These are phyloP conservation scores for Hypsopygia costalis DNA, from an alignment of 2,888 invertebrate genomes.

Conservation along the genomic window DNA sequence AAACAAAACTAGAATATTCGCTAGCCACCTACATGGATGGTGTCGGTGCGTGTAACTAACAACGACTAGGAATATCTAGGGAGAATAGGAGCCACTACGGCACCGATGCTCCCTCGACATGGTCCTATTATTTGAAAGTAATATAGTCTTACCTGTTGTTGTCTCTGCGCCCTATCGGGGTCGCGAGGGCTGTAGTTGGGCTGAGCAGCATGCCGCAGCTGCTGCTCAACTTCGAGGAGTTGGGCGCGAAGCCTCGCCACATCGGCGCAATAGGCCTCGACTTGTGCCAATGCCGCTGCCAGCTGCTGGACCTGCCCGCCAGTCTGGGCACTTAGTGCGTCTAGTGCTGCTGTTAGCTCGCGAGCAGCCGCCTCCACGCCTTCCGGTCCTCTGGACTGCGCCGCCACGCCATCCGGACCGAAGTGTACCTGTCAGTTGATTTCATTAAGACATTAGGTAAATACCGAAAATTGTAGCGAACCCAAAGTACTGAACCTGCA, in stretches of 20 bases:
- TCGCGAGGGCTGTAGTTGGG: slow-evolving; percentile 92
- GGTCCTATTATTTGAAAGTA: slow-evolving; percentile 1
- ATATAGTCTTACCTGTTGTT: slow-evolving; percentile 90
- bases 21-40: slow-evolving; percentile 52
- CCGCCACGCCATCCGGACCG: slow-evolving; percentile 92
- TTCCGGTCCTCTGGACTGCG: slow-evolving; percentile 83
- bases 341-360: slow-evolving; percentile 85
- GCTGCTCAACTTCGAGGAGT: slow-evolving; percentile 93
- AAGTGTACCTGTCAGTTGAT: slow-evolving; percentile 87
- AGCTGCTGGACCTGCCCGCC: slow-evolving; percentile 84
- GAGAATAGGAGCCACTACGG: neutral
- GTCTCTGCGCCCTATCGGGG: slow-evolving; percentile 88
- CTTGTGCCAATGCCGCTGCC: slow-evolving; percentile 89
- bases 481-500: slow-evolving; percentile 1
- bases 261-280: slow-evolving; percentile 93
- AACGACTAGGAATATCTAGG: slow-evolving; percentile 9
- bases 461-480: neutral
- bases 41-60: slow-evolving; percentile 29
- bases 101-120: slow-evolving; percentile 1
- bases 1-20: slow-evolving; percentile 68
- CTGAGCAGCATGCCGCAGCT: slow-evolving; percentile 89
- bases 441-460: neutral
- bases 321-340: slow-evolving; percentile 82
- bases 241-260: slow-evolving; percentile 91
- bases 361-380: slow-evolving; percentile 87